Percentiles rank a stretch among this genome's conserved stretches.
Conservation (phyloP, 2,888 invertebrate species). For the Synanthedon myopaeformis region DNA sequence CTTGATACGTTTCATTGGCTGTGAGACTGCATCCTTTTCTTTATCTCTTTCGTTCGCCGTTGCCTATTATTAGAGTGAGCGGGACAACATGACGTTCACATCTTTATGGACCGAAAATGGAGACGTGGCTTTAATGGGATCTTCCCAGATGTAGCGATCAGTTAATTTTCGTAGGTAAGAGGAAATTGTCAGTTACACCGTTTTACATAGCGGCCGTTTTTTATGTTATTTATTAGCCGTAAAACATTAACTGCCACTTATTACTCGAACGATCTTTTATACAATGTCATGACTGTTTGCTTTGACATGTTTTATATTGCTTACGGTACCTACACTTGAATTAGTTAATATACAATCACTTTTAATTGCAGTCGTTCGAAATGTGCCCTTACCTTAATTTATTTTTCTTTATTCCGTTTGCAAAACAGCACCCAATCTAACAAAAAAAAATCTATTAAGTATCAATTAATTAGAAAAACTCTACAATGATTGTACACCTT, state of each 20-base stretch:
- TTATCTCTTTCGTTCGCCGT: slow-evolving; percentile 33
- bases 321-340: too few species aligned
- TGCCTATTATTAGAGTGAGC: slow-evolving; percentile 17
- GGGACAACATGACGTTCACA: slow-evolving; percentile 44
- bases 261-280: slow-evolving; percentile 10
- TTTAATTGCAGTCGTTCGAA: too few species aligned
- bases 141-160: slow-evolving; percentile 48
- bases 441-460: too few species aligned
- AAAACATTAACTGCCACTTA: slow-evolving; percentile 14
- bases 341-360: too few species aligned
- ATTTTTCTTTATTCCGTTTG: too few species aligned
- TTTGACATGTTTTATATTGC: too few species aligned
- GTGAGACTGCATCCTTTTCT: slow-evolving; percentile 43
- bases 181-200: slow-evolving; percentile 40
- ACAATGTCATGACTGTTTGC: background rate
- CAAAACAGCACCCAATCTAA: too few species aligned
- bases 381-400: too few species aligned
- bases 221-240: slow-evolving; percentile 41
- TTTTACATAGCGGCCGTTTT: slow-evolving; percentile 48
- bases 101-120: slow-evolving; percentile 47
- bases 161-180: slow-evolving; percentile 61
- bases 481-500: too few species aligned
- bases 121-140: slow-evolving; percentile 59
- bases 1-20: slow-evolving; percentile 64
- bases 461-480: too few species aligned